Evolutionary conservation across 2,888 invertebrate genomes (phyloP), one percentile per base, ranked within the genome.

Genomic region (Tortricodes alternella): DNA sequence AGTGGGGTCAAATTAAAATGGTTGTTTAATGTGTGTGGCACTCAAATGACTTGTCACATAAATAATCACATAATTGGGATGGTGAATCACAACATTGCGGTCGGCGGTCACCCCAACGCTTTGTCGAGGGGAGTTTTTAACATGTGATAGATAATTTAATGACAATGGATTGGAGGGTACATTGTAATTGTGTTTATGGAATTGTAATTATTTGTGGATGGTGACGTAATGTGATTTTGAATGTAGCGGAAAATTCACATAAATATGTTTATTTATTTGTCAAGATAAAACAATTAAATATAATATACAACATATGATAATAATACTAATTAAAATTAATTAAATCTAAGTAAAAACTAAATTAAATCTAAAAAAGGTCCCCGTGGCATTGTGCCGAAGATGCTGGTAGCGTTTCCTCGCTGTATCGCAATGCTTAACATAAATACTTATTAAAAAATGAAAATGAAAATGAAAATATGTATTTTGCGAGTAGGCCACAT

Each of bases 31-130:
- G 64, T 63, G 62, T 62, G 52, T 34, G 24, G 58, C 57, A 59
- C 59, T 63, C 65, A 72, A 75, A 77, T 72, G 73, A 73, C 75
- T 71, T 78, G 83, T 80, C 78, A 72, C 73, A 86, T 88, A 87
- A 88, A 89, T 88, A 87, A 89, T 85, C 78, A 83, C 76, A 67
- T 88, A 88, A 89, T 89, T 88, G 86, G 80, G 66, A 76, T 62
- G 65, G 60, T 77, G 70, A 73, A 77, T 81, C 80, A 79, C 78
- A 83, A 80, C 76, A 80, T 66, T 76, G 77, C 67, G 78, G 76
- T 76, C 62, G 64, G 57, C 49, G 48, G 44, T 58, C 53, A 38
- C 62, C 43, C 46, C 39, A 53, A 34, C 41, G 39, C 37, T 21
- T 50, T 53, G 50, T 44, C 53, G 48, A 52, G 50, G 64, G 62